Evolutionary conservation across 2,888 invertebrate species (phyloP).

Genomic region (Amiota minor): DNA sequence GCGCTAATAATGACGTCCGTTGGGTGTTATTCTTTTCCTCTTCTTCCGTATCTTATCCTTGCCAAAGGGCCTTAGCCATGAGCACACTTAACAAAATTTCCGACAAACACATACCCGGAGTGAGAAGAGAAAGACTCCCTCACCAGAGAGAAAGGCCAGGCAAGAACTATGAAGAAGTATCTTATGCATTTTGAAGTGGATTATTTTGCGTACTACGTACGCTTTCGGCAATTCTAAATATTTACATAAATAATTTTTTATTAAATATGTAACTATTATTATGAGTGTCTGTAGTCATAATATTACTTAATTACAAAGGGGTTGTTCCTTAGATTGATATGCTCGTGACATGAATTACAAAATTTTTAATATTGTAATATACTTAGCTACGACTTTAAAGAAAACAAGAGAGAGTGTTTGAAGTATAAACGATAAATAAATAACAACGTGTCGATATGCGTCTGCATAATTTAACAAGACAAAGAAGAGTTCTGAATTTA

Average conservation of each 20-base stretch:
- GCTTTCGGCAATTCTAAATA: slow-evolving; percentile 15
- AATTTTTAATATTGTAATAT: neutral
- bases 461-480: no score
- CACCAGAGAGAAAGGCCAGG: neutral
- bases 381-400: no score
- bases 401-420: no score
- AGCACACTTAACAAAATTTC: slow-evolving; percentile 36
- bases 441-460: no score
- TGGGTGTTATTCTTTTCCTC: slow-evolving; percentile 47
- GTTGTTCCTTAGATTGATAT: no score
- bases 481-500: no score
- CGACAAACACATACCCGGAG: neutral
- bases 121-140: neutral
- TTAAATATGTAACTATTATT: neutral
- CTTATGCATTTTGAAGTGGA: slow-evolving; percentile 52
- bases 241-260: neutral
- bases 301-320: no score
- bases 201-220: slow-evolving; percentile 26
- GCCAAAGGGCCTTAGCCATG: slow-evolving; percentile 32
- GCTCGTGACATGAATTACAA: neutral
- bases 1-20: slow-evolving; percentile 42
- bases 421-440: no score
- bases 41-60: neutral
- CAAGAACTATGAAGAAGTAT: neutral
- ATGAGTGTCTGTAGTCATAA: no score